These are phyloP conservation scores for Drosophila neotestacea DNA, from an alignment of 2,888 invertebrate genomes.

Conservation along the genomic window DNA sequence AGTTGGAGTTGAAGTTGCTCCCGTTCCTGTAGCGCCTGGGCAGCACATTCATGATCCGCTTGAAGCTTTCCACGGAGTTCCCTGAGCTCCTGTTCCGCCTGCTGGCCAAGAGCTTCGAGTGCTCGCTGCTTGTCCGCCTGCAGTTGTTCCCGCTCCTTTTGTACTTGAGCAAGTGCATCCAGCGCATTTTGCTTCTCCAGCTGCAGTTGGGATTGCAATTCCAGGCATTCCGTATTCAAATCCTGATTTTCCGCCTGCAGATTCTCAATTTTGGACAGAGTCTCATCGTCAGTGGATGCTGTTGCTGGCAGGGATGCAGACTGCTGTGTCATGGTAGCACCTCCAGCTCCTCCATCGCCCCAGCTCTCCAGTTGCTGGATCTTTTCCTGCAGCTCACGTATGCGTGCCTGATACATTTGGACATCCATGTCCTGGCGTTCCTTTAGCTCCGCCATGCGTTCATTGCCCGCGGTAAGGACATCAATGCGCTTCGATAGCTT, in stretches of 20 bases:
- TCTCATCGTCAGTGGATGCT: conserved; percentile 7
- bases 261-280: conserved; percentile 84
- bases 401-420: conserved; percentile 90
- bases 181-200: conserved; percentile 76
- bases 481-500: conserved; percentile 90
- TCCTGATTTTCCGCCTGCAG: conserved; percentile 87
- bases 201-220: conserved; percentile 87
- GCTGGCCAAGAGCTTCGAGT: conserved; percentile 14
- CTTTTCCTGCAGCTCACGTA: conserved; percentile 89
- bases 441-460: conserved; percentile 91
- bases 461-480: conserved; percentile 90
- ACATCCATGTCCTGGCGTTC: conserved; percentile 92
- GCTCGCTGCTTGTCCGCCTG: conserved; percentile 61
- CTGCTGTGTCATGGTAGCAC: background rate
- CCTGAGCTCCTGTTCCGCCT: conserved; percentile 75
- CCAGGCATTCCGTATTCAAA: conserved; percentile 88
- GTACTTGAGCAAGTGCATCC: conserved; percentile 20
- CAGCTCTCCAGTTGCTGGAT: conserved; percentile 87
- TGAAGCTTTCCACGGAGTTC: conserved; percentile 2
- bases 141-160: conserved; percentile 81
- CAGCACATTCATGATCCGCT: conserved; percentile 6
- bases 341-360: conserved; percentile 65
- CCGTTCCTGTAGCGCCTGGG: conserved; percentile 2
- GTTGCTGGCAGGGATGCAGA: conserved; percentile 1
- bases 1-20: conserved; percentile 38